Conservation (phyloP, 2,888 invertebrate genomes). For the Aporophyla nigra region DNA sequence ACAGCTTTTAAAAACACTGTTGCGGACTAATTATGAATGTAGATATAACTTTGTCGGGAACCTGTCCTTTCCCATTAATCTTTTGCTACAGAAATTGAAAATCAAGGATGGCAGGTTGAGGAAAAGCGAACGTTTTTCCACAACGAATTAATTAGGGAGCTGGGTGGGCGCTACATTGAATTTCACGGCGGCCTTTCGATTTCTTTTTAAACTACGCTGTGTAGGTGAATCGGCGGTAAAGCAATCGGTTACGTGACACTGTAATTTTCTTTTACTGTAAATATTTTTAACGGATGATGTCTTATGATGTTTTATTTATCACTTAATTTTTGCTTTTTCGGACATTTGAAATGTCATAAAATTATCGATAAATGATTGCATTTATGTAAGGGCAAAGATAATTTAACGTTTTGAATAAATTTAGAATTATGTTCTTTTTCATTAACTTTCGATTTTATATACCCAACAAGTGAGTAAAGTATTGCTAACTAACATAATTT, state of each 20-base stretch:
- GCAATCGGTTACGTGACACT: conserved; percentile 51
- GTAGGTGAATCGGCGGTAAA: conserved; percentile 57
- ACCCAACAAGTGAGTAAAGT: too few relatives aligned
- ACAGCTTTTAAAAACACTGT: conserved; percentile 71
- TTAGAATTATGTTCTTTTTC: too few relatives aligned
- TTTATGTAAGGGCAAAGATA: too few relatives aligned
- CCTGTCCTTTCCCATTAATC: conserved; percentile 81
- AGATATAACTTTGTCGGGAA: conserved; percentile 74
- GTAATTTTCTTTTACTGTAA: conserved; percentile 43
- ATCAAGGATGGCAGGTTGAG: conserved; percentile 79
- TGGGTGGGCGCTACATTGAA: conserved; percentile 72
- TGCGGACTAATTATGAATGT: conserved; percentile 75
- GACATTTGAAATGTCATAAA: background rate
- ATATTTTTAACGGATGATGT: conserved; percentile 8
- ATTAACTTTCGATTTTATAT: too few relatives aligned
- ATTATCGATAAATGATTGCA: too few relatives aligned
- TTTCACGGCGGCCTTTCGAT: conserved; percentile 71
- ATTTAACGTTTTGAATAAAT: too few relatives aligned
- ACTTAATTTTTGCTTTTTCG: background rate
- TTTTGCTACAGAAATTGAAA: conserved; percentile 83
- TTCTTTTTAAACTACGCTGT: conserved; percentile 60
- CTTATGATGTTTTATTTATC: too few relatives aligned
- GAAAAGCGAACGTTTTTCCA: conserved; percentile 77
- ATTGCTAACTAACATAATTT: too few relatives aligned
- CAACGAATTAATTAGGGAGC: conserved; percentile 82